Conservation (phyloP, 2,888 invertebrate species). For the Callosobruchus maculatus region DNA sequence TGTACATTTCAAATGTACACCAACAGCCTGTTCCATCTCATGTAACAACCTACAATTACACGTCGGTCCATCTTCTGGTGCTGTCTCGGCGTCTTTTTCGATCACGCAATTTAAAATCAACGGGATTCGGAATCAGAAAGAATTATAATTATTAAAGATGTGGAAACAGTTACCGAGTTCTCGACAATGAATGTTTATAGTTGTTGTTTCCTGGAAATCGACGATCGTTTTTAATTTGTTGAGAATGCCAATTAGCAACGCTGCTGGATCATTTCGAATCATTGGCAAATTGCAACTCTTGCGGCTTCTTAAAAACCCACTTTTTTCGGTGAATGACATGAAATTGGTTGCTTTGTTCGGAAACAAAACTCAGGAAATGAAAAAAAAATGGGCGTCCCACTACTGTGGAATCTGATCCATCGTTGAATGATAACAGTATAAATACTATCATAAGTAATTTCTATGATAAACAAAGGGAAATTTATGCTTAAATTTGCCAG, state of each 20-base stretch:
- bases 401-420: too few species aligned
- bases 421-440: too few species aligned
- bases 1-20: background rate
- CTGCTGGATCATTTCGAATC: background rate
- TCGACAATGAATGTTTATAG: background rate
- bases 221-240: background rate
- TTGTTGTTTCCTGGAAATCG: background rate
- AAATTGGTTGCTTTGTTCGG: too few species aligned
- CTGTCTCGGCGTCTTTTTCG: background rate
- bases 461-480: too few species aligned
- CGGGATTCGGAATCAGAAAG: background rate
- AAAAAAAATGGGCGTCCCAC: too few species aligned
- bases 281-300: background rate
- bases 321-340: too few species aligned
- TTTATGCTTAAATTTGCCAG: too few species aligned
- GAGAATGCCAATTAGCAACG: background rate
- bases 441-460: too few species aligned
- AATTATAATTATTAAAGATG: background rate
- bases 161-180: background rate
- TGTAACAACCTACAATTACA: background rate
- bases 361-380: too few species aligned
- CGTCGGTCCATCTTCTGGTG: background rate
- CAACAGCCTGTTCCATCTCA: background rate
- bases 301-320: background rate
- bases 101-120: background rate